Conservation (phyloP, 2,888 invertebrate genomes). For the Diogma glabrata region DNA sequence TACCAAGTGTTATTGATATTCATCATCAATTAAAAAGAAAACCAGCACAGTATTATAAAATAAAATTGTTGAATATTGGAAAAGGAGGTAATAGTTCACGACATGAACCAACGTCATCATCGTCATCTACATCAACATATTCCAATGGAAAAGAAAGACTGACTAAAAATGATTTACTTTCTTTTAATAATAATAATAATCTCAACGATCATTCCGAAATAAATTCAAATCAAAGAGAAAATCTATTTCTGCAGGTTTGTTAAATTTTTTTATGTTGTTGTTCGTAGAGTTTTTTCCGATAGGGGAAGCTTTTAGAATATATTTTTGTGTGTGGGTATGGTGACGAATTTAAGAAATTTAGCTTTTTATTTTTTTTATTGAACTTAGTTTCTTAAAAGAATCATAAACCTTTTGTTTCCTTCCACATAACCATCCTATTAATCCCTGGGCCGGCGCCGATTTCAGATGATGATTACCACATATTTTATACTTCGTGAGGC, state of each 20-base stretch:
- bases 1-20: too few relatives aligned
- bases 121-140: not conserved
- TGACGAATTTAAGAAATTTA: not conserved
- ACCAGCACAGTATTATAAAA: not conserved
- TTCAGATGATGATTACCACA: too few relatives aligned
- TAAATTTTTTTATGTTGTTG: too few relatives aligned
- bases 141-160: not conserved
- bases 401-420: too few relatives aligned
- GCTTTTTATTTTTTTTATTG: not conserved
- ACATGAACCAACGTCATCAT: not conserved
- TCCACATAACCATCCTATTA: too few relatives aligned
- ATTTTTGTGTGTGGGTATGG: not conserved
- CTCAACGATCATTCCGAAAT: too few relatives aligned
- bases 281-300: too few relatives aligned
- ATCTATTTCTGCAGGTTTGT: constrained; percentile 7
- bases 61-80: not conserved
- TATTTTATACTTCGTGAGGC: too few relatives aligned
- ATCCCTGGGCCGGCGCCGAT: too few relatives aligned
- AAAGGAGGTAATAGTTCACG: not conserved
- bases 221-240: not conserved
- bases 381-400: too few relatives aligned
- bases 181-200: too few relatives aligned
- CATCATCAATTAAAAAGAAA: not conserved
- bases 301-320: too few relatives aligned
- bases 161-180: not conserved